Evolutionary conservation across 2,888 invertebrate species (phyloP), one percentile per base, ranked within the genome.

Genomic region (Cryptocephalus primarius): DNA sequence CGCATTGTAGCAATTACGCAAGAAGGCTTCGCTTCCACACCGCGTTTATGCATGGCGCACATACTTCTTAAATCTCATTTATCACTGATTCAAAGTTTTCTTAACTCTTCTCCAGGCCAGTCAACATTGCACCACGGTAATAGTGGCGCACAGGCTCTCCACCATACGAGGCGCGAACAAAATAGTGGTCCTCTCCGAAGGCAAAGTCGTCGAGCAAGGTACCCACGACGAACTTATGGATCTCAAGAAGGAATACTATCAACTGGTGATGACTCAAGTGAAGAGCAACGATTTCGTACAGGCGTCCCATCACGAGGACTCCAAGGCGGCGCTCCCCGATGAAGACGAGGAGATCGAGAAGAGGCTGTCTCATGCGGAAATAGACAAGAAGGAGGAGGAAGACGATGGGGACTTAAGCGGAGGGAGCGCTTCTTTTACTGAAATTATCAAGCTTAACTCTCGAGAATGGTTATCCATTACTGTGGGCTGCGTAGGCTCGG

Each of bases 71-170:
- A n/a, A n/a, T n/a, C n/a, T n/a, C n/a, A 22, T 22, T 22, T 22
- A 2, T 22, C 22, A 22, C 22, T 6, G 6, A 22, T 22, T 22
- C 6, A 22, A 2, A 2, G 22, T 22, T 22, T 22, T 6, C 3
- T 22, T 22, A 6, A 22, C 2, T 22, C 22, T 22, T 12, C 6
- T 62, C 60, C 13, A 82, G 81, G 84, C 82, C 3, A 79, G 82
- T 60, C 70, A 79, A 71, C 85, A 83, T 42, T 75, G 87, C 45
- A 88, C 88, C 0, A 88, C 88, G 1, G 75, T 88, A 9, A 83
- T 88, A 22, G 83, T 88, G 9, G 88, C 88, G 0, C 88, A 88
- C 65, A 75, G 87, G 44, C 70, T 88, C 12, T 79, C 85, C 0
- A 87, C 87, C 0, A 85, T 88, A 45, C 72, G 82, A 48, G 76